phyloP scores from a whole-genome alignment of 2,888 invertebrate species.

The Anthoptus insignis region DNA sequence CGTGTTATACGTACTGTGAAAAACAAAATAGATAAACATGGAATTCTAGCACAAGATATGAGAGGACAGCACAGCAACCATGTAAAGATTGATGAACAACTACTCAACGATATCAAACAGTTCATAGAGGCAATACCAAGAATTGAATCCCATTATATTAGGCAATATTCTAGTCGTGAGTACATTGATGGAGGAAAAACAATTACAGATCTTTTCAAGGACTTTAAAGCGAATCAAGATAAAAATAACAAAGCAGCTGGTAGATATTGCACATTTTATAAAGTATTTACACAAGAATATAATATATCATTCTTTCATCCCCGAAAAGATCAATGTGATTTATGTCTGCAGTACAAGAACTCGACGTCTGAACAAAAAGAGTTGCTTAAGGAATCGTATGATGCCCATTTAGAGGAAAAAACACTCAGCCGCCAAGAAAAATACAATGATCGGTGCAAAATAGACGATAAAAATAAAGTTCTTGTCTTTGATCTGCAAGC shows the following conservation, averaged over 20 bases:
- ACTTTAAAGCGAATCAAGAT: slow-evolving; percentile 43
- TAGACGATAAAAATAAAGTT: slow-evolving; percentile 45
- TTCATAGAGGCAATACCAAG: slow-evolving; percentile 46
- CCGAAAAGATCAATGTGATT: slow-evolving; percentile 41
- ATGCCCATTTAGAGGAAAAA: slow-evolving; percentile 22
- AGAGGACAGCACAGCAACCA: slow-evolving; percentile 46
- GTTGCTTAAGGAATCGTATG: slow-evolving; percentile 3
- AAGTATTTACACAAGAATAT: slow-evolving; percentile 35
- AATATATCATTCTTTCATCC: slow-evolving; percentile 36
- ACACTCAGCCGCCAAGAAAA: slow-evolving; percentile 2
- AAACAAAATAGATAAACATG: slow-evolving; percentile 36
- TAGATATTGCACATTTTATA: slow-evolving; percentile 42
- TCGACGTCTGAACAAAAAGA: slow-evolving; percentile 6
- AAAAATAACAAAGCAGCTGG: slow-evolving; percentile 38
- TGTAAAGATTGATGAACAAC: slow-evolving; percentile 37
- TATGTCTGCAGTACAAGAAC: slow-evolving; percentile 36
- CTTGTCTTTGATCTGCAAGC: slow-evolving; percentile 48
- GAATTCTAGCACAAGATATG: slow-evolving; percentile 41
- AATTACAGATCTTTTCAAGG: slow-evolving; percentile 42
- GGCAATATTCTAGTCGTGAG: slow-evolving; percentile 43
- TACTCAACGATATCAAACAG: slow-evolving; percentile 40
- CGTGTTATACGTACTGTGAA: slow-evolving; percentile 36
- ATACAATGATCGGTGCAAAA: slow-evolving; percentile 42
- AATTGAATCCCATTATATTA: slow-evolving; percentile 43
- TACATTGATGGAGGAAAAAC: slow-evolving; percentile 47